Conservation (phyloP, 2,888 invertebrate species). For the Agapostemon virescens region DNA sequence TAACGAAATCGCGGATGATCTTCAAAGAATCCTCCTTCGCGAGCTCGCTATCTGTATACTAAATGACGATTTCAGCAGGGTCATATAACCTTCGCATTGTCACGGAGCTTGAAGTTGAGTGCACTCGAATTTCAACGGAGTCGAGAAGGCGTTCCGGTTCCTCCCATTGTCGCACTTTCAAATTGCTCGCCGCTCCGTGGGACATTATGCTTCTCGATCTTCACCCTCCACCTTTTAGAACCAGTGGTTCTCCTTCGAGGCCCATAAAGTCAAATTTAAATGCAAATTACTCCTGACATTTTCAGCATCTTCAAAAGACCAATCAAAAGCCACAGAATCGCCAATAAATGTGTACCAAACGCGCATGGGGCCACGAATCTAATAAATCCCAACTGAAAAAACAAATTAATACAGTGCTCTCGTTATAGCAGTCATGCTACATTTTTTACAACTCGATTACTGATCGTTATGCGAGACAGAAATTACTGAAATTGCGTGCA, state of each 20-base stretch:
- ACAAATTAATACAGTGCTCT: background rate
- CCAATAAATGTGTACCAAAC: background rate
- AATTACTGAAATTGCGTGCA: too few species aligned
- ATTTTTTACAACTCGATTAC: too few species aligned
- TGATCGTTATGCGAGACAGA: too few species aligned
- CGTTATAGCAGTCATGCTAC: background rate
- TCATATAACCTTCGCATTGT: conserved; percentile 76
- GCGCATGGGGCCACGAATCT: too few species aligned
- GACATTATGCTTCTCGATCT: conserved; percentile 67
- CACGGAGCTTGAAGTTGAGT: conserved; percentile 76
- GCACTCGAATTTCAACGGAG: conserved; percentile 76
- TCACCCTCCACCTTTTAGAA: conserved; percentile 28
- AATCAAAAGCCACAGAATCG: background rate
- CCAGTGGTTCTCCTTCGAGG: conserved; percentile 66
- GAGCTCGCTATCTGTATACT: conserved; percentile 58
- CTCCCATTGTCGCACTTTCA: conserved; percentile 69
- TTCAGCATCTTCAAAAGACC: background rate
- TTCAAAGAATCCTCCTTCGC: conserved; percentile 55
- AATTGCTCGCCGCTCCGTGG: conserved; percentile 66
- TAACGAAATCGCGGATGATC: conserved; percentile 54
- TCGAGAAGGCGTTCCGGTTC: conserved; percentile 74
- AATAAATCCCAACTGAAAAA: background rate
- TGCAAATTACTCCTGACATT: background rate
- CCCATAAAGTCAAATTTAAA: background rate
- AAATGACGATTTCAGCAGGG: conserved; percentile 77